phyloP scores from a whole-genome alignment of 2,888 invertebrate genomes.

The Mimumesa dahlbomi region DNA sequence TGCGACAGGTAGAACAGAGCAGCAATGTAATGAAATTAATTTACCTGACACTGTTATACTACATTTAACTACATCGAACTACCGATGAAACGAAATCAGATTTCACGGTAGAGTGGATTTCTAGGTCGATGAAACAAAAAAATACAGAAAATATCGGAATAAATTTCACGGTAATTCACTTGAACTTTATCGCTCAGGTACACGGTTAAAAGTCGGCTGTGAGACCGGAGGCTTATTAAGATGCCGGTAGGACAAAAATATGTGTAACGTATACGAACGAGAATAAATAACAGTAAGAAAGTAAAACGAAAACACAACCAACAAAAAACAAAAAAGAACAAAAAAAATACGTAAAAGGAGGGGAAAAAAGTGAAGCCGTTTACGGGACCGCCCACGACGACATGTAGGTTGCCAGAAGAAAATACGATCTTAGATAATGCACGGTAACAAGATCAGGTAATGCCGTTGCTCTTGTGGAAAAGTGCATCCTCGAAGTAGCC shows the following conservation, averaged over 20 bases:
- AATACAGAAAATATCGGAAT: conserved; percentile 34
- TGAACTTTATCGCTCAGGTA: conserved; percentile 12
- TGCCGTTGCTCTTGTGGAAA: conserved; percentile 23
- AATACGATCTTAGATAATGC: conserved; percentile 45
- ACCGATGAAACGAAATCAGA: too few relatives aligned
- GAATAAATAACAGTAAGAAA: background rate
- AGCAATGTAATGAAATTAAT: too few relatives aligned
- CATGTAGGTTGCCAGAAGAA: conserved; percentile 13
- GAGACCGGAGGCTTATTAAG: too few relatives aligned
- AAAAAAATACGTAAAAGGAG: background rate
- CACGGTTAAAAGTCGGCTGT: too few relatives aligned
- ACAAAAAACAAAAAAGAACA: background rate
- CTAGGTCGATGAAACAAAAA: conserved; percentile 20
- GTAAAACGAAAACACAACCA: conserved; percentile 17
- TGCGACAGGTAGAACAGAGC: too few relatives aligned
- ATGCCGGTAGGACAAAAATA: background rate
- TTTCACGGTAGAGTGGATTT: conserved; percentile 39
- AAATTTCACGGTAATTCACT: conserved; percentile 36
- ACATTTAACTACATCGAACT: too few relatives aligned
- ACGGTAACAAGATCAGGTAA: conserved; percentile 39
- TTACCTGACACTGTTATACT: conserved; percentile 16
- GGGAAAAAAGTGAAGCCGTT: background rate
- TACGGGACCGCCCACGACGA: conserved; percentile 27
- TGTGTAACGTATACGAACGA: background rate
- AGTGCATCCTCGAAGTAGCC: conserved; percentile 28